A percentile compares a stretch with the other conserved stretches of the same genome.
phyloP scores from a whole-genome alignment of 1,140 invertebrate species.

The Eufriesea mexicana region DNA sequence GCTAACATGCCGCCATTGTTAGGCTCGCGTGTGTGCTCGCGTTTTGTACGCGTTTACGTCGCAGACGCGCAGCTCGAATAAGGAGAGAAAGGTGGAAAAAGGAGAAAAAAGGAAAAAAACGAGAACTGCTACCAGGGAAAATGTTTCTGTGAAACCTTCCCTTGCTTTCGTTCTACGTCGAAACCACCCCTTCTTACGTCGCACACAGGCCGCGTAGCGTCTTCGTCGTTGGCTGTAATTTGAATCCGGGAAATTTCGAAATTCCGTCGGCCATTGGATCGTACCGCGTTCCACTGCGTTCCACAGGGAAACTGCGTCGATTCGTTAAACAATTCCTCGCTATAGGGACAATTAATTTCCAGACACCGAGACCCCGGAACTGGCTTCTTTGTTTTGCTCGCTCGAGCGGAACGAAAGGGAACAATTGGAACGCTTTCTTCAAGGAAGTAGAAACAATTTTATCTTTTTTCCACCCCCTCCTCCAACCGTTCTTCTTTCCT shows the following conservation, averaged over 20 bases:
- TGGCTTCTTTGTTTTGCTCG: slow-evolving; percentile 63
- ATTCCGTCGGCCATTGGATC: slow-evolving; percentile 41
- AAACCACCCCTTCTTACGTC: slow-evolving; percentile 31
- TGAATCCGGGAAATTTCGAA: slow-evolving; percentile 50
- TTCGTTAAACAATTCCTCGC: slow-evolving; percentile 57
- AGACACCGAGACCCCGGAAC: slow-evolving; percentile 26
- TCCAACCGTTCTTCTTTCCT: background rate
- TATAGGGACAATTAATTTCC: slow-evolving; percentile 63
- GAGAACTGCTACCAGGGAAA: slow-evolving; percentile 11
- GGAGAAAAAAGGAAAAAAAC: background rate
- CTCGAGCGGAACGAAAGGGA: slow-evolving; percentile 55
- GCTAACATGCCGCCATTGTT: background rate
- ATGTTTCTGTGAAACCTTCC: slow-evolving; percentile 29
- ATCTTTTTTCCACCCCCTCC: background rate
- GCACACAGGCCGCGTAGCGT: background rate
- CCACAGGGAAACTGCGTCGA: slow-evolving; percentile 32
- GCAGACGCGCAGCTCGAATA: slow-evolving; percentile 3
- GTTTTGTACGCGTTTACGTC: slow-evolving; percentile 40
- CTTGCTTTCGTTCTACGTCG: slow-evolving; percentile 22
- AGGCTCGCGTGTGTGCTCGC: background rate
- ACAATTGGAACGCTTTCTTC: slow-evolving; percentile 50
- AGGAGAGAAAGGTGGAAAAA: slow-evolving; percentile 1
- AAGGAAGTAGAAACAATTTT: slow-evolving; percentile 22
- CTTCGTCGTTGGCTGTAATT: slow-evolving; percentile 28
- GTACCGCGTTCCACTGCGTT: background rate